phyloP scores from a whole-genome alignment of 2,888 invertebrate genomes.

The Dastarcus helophoroides region DNA sequence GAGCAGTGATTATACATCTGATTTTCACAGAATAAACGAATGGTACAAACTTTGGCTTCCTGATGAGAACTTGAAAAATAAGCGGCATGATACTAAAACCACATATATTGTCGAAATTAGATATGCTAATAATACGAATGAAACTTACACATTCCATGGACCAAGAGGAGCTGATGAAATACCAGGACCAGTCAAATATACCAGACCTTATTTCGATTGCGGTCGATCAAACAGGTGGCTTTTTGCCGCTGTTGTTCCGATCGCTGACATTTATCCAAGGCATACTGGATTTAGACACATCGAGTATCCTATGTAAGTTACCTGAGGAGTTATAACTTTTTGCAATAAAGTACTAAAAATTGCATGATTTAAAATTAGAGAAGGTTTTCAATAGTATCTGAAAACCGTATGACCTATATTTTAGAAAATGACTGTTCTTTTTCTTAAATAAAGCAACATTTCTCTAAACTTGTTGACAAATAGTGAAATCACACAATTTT shows the following conservation, averaged over 20 bases:
- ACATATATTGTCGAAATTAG: constrained; percentile 90
- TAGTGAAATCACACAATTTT: no score
- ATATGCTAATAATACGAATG: constrained; percentile 89
- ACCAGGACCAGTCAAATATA: constrained; percentile 90
- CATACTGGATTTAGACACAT: constrained; percentile 88
- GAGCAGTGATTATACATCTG: constrained; percentile 82
- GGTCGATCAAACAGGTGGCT: constrained; percentile 93
- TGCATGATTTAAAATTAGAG: no score
- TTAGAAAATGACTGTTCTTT: no score
- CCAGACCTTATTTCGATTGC: constrained; percentile 92
- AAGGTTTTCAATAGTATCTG: no score
- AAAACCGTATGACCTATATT: no score
- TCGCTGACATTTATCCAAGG: constrained; percentile 89
- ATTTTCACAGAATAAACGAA: constrained; percentile 77
- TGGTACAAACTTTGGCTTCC: constrained; percentile 92
- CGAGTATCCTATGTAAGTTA: constrained; percentile 80
- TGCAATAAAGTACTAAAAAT: constrained; percentile 1
- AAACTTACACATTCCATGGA: constrained; percentile 92
- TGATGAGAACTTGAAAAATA: constrained; percentile 61
- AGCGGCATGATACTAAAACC: constrained; percentile 81
- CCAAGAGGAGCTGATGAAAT: constrained; percentile 84
- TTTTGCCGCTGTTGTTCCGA: constrained; percentile 85
- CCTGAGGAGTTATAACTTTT: neutral
- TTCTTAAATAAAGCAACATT: no score
- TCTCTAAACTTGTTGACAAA: no score